Evolutionary conservation across 2,113 vertebrate genomes (phyloP), one percentile per base, ranked within the genome.

Genomic region (Phaethornis superciliosus): DNA sequence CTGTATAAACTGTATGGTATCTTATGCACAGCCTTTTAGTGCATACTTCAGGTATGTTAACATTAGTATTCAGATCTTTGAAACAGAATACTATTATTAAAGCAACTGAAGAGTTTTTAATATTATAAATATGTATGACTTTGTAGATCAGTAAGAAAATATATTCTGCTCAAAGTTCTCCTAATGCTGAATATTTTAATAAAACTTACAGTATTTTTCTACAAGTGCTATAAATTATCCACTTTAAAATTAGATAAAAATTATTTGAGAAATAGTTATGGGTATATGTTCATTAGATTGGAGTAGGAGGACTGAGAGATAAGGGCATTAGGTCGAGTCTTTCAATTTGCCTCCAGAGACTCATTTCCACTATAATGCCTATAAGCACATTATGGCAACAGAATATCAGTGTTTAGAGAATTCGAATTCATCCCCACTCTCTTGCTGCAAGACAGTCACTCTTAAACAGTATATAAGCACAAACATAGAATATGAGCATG

Each of bases 221-320:
- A 94, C 58, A 96, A 98, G 96, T 97, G 92, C 81, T 97, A 96
- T 97, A 97, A 97, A 97, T 98, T 97, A 97, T 95, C 97, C 90
- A 96, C 95, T 98, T 98, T 96, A 97, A 97, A 97, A 98, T 97
- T 96, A 96, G 97, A 97, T 97, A 94, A 97, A 98, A 98, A 96
- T 65, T 97, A 96, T 98, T 96, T 97, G 96, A 97, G 95, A 97
- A 97, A 97, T 98, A 98, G 98, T 98, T 97, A 96, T 94, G 89
- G 85, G 60, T 98, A 65, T 97, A 94, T 93, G 93, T 97, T 98
- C 97, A 97, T 97, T 97, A 97, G 87, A 96, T 85, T 96, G 81
- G 89, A 97, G 88, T 94, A 94, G 71, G 78, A 97, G 81, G 71
- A 94, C 92, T 91, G 89, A 92, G 89, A 85, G 72, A 96, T 96